These are phyloP conservation scores for Corythoichthys haematopterus DNA, from an alignment of 2,113 vertebrate species.

Conservation along the genomic window DNA sequence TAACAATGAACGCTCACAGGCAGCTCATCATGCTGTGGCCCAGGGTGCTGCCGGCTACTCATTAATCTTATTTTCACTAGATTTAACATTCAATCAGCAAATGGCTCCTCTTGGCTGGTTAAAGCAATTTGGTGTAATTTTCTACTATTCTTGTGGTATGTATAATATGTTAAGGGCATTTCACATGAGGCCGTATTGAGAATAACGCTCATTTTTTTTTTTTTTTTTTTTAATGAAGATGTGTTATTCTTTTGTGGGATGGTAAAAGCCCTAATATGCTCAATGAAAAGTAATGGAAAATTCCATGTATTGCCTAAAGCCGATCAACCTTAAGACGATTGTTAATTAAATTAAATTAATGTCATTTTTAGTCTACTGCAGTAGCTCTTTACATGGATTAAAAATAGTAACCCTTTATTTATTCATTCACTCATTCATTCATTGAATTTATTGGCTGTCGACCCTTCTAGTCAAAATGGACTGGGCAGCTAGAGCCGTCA, in stretches of 20 bases:
- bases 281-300: slow-evolving; percentile 13
- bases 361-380: slow-evolving; percentile 10
- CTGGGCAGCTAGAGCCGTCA: too few species aligned
- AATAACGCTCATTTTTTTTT: slow-evolving; percentile 50
- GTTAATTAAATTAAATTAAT: slow-evolving; percentile 20
- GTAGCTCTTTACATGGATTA: not conserved
- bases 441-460: too few species aligned
- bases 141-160: slow-evolving; percentile 44
- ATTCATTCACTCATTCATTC: too few species aligned
- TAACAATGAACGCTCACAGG: slow-evolving; percentile 46
- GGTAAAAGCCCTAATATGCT: slow-evolving; percentile 20
- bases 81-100: slow-evolving; percentile 69
- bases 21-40: slow-evolving; percentile 36
- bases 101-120: slow-evolving; percentile 59
- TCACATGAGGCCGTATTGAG: slow-evolving; percentile 47
- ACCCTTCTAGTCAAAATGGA: too few species aligned
- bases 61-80: slow-evolving; percentile 70
- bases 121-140: slow-evolving; percentile 68
- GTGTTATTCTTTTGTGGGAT: slow-evolving; percentile 26
- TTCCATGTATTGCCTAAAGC: slow-evolving; percentile 16
- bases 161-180: slow-evolving; percentile 54
- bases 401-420: too few species aligned
- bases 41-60: slow-evolving; percentile 49
- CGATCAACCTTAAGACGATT: not conserved
- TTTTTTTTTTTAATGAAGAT: slow-evolving; percentile 32